Conservation (phyloP, 2,113 vertebrate species). For the Ailurus styani region DNA sequence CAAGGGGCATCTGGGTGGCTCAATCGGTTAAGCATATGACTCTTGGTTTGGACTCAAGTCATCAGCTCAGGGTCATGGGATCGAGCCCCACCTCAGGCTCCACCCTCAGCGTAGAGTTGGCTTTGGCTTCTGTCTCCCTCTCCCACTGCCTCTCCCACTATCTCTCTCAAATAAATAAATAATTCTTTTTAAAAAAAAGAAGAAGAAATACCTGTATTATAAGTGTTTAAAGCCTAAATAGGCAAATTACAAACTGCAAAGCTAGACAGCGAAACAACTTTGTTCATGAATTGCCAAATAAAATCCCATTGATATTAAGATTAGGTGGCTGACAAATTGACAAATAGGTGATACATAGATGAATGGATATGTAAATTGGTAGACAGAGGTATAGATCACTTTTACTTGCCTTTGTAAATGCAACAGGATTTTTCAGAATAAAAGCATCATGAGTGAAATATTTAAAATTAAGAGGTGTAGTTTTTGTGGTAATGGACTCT, state of each 20-base stretch:
- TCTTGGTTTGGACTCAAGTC: not conserved
- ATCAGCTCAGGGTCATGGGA: not conserved
- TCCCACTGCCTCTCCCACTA: not conserved
- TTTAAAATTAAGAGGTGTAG: not conserved
- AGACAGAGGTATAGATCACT: not conserved
- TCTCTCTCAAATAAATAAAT: not conserved
- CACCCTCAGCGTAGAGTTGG: not conserved
- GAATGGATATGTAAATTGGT: not conserved
- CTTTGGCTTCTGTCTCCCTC: not conserved
- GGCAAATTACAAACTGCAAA: not conserved
- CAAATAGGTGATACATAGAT: not conserved
- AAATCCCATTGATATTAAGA: not conserved
- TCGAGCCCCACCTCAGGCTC: not conserved
- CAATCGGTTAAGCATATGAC: not conserved
- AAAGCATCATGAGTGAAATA: not conserved
- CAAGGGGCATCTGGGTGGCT: not conserved
- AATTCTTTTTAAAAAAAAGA: not conserved
- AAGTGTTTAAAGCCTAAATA: not conserved
- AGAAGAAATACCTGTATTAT: not conserved
- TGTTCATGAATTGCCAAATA: not conserved
- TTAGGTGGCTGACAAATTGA: not conserved
- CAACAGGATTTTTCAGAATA: not conserved
- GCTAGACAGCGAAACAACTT: not conserved
- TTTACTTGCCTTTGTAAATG: not conserved
- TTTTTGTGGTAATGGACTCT: not conserved